These are phyloP conservation scores for Philereme transversata DNA, from an alignment of 2,888 invertebrate species.

Conservation along the genomic window DNA sequence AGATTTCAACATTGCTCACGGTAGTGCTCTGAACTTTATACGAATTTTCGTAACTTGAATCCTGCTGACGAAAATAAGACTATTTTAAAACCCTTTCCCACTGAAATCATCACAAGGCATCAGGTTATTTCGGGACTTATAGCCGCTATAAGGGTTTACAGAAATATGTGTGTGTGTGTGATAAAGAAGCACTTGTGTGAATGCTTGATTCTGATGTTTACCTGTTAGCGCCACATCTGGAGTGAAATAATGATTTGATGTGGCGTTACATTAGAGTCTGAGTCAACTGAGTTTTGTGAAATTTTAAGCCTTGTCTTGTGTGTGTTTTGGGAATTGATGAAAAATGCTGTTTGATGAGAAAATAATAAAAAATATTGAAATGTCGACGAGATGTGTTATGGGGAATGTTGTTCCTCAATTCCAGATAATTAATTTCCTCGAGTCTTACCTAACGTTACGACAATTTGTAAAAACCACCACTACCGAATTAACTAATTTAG, in stretches of 20 bases:
- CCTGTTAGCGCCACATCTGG: slow-evolving; percentile 4
- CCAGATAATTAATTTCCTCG: slow-evolving; percentile 24
- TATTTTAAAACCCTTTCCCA: slow-evolving; percentile 2
- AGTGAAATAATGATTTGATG: slow-evolving; percentile 1
- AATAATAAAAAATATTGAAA: slow-evolving; percentile 10
- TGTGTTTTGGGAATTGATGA: slow-evolving; percentile 26
- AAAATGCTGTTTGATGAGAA: slow-evolving; percentile 9
- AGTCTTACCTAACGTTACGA: slow-evolving; percentile 49
- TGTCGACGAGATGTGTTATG: slow-evolving; percentile 9
- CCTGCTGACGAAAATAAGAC: slow-evolving; percentile 9
- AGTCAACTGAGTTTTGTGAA: slow-evolving; percentile 8
- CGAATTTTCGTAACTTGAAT: slow-evolving; percentile 59
- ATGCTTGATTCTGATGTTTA: slow-evolving; percentile 11
- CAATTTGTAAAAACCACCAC: slow-evolving; percentile 63
- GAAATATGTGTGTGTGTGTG: slow-evolving; percentile 3
- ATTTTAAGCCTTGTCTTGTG: slow-evolving; percentile 12
- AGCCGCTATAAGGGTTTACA: slow-evolving; percentile 9
- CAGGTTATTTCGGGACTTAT: slow-evolving; percentile 9
- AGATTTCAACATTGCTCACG: slow-evolving; percentile 79
- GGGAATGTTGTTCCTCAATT: slow-evolving; percentile 29
- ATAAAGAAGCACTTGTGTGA: slow-evolving; percentile 14
- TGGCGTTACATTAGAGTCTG: slow-evolving; percentile 8
- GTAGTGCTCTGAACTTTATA: slow-evolving; percentile 66
- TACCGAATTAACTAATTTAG: slow-evolving; percentile 73
- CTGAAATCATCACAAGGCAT: background rate